Conservation (phyloP, 2,797 vertebrate species). For the Clarias laeviceps region DNA sequence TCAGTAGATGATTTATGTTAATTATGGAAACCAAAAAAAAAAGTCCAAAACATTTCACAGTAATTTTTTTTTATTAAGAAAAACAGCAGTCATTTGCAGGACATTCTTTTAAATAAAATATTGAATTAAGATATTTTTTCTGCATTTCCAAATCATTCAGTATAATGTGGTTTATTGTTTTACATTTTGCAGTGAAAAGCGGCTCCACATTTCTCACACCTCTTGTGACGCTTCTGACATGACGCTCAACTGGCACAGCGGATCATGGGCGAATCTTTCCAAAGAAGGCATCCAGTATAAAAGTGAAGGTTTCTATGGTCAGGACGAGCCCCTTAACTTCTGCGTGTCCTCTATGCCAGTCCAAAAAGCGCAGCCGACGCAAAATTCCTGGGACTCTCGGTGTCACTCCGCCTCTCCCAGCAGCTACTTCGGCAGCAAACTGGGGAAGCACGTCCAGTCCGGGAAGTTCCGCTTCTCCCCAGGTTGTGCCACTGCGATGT, state of each 20-base stretch:
- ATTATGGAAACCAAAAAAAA: too few species aligned
- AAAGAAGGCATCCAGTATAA: conserved; percentile 67
- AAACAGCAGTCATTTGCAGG: not conserved
- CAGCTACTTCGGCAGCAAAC: conserved; percentile 53
- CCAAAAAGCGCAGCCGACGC: conserved; percentile 58
- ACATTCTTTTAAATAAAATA: not conserved
- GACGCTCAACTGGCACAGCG: conserved; percentile 61
- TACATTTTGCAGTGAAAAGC: conserved; percentile 57
- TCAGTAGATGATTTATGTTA: too few species aligned
- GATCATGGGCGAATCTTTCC: conserved; percentile 61
- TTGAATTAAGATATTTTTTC: not conserved
- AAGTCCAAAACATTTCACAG: too few species aligned
- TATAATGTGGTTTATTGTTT: not conserved
- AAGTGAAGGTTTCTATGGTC: conserved; percentile 57
- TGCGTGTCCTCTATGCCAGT: conserved; percentile 60
- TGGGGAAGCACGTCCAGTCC: conserved; percentile 63
- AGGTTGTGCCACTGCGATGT: conserved; percentile 58
- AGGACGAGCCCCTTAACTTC: conserved; percentile 63
- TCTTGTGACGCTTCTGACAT: conserved; percentile 65
- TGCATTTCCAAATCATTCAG: not conserved
- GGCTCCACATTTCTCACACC: conserved; percentile 48
- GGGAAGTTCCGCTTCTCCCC: conserved; percentile 61
- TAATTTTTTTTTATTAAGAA: too few species aligned
- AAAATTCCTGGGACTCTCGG: conserved; percentile 61
- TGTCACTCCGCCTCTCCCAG: conserved; percentile 51